phyloP scores from a whole-genome alignment of 2,888 invertebrate genomes.

The Pemphredon lugubris region DNA sequence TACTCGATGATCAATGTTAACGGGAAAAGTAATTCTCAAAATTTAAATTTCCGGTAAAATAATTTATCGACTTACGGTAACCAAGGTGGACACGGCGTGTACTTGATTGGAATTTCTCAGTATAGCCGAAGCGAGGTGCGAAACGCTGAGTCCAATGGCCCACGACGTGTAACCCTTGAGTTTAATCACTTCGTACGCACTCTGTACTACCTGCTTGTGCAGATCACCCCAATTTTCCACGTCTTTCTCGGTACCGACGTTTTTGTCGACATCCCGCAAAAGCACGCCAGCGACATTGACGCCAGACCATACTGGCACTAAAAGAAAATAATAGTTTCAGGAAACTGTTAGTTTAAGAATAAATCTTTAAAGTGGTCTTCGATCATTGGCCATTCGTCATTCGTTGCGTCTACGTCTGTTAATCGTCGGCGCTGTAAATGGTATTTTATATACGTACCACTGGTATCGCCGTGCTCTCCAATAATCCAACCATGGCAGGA shows the following conservation, averaged over 20 bases:
- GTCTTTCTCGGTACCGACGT: conserved; percentile 88
- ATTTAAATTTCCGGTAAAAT: neutral
- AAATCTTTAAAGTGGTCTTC: too few species aligned
- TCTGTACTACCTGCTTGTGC: conserved; percentile 91
- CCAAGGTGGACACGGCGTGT: conserved; percentile 90
- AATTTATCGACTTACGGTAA: conserved; percentile 84
- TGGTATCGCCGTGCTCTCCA: conserved; percentile 96
- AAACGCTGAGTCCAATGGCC: conserved; percentile 92
- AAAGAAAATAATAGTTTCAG: neutral
- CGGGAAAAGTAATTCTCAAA: neutral
- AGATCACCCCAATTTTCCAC: conserved; percentile 90
- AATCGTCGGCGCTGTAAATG: too few species aligned
- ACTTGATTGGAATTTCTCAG: conserved; percentile 88
- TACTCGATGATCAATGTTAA: too few species aligned
- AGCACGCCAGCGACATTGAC: conserved; percentile 95
- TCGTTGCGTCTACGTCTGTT: too few species aligned
- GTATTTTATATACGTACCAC: conserved; percentile 85
- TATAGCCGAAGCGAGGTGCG: conserved; percentile 87
- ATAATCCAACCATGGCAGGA: conserved; percentile 96
- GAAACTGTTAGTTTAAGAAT: neutral
- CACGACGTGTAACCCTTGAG: conserved; percentile 95
- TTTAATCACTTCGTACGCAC: conserved; percentile 93
- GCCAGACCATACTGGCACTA: conserved; percentile 96
- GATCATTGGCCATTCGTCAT: too few species aligned
- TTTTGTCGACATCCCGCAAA: conserved; percentile 89